These are phyloP conservation scores for Hypena proboscidalis DNA, from an alignment of 2,888 invertebrate genomes.

Conservation along the genomic window DNA sequence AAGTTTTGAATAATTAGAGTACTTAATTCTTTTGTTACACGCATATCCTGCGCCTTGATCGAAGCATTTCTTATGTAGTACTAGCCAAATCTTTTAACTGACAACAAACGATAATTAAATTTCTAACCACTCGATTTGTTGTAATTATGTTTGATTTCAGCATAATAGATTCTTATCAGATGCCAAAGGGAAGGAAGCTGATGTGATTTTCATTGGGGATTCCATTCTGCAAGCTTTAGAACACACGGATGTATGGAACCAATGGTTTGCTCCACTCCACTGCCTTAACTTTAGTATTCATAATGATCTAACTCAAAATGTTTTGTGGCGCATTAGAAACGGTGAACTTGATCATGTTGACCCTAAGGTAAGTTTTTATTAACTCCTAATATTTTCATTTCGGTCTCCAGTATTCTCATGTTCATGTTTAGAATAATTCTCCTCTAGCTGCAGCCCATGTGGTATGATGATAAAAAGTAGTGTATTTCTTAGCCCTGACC, in stretches of 20 bases:
- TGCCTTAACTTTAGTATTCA: slow-evolving; percentile 96
- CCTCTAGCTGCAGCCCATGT: no score
- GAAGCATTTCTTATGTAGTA: no score
- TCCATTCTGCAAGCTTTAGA: slow-evolving; percentile 93
- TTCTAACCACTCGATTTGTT: background rate
- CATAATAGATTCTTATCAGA: slow-evolving; percentile 94
- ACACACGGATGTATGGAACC: slow-evolving; percentile 95
- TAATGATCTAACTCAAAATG: slow-evolving; percentile 94
- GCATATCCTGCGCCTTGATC: background rate
- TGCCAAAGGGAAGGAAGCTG: slow-evolving; percentile 95
- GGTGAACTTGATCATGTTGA: slow-evolving; percentile 95
- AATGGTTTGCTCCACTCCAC: slow-evolving; percentile 96
- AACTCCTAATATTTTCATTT: background rate
- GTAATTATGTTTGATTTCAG: slow-evolving; percentile 78
- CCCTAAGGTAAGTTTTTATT: slow-evolving; percentile 88
- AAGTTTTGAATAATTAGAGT: slow-evolving; percentile 49
- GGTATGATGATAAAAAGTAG: no score
- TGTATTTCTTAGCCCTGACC: no score
- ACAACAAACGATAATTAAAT: background rate
- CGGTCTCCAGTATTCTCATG: no score
- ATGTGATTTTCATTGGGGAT: slow-evolving; percentile 96
- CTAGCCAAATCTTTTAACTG: background rate
- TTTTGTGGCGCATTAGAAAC: slow-evolving; percentile 95
- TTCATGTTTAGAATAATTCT: no score
- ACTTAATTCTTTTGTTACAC: background rate